Base-by-base conservation (phyloP, 2,113 vertebrate genomes). In the Mirounga angustirostris region DNA sequence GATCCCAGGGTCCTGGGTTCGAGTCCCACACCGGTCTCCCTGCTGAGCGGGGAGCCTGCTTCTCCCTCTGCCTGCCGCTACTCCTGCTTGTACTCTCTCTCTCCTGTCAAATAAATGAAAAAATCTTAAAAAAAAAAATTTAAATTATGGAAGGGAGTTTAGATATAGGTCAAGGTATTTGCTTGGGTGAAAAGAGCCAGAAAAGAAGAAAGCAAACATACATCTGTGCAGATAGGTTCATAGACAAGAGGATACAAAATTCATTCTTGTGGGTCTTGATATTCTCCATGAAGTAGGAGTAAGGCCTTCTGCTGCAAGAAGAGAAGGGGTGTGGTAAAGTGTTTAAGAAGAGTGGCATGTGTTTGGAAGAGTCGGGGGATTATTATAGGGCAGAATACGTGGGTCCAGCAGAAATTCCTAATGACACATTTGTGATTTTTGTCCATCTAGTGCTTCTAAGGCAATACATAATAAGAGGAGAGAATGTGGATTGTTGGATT, bases 101-200 rank as follows among this genome's bases (percentile, higher is more conserved):
- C 46, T 46, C 46, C 46, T 46, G 46, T 46, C 46, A 46, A 46
- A 46, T 46, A 46, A 46, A 46, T 46, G 7, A 46, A 46, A 46
- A 46, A 46, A 9, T 7, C 46, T 46, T 46, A 9, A 46, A 46
- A 46, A 46, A 46, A 46, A 46, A 46, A 9, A 8, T 95, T 74
- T 43, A 85, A 93, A 69, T 73, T 92, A n/a, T 65, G 11, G 22
- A 81, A 94, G 22, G 26, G 13, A 85, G 67, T 95, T 95, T 84
- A 97, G 80, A 84, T 73, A 86, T 22, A 90, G 59, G 61, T n/a
- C 81, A 95, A 96, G 10, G 65, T 46, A 83, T 96, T 94, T 94
- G 52, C 24, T 89, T 95, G 73, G 54, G 59, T 65, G 50, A 59
- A 33, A 88, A 58, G 46, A 93, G 13, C 50, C 56, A 95, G 69